A percentile compares a stretch with the other conserved stretches of the same genome.
Evolutionary conservation across 2,797 vertebrate genomes (phyloP).

Genomic region (Acanthiza pusilla): DNA sequence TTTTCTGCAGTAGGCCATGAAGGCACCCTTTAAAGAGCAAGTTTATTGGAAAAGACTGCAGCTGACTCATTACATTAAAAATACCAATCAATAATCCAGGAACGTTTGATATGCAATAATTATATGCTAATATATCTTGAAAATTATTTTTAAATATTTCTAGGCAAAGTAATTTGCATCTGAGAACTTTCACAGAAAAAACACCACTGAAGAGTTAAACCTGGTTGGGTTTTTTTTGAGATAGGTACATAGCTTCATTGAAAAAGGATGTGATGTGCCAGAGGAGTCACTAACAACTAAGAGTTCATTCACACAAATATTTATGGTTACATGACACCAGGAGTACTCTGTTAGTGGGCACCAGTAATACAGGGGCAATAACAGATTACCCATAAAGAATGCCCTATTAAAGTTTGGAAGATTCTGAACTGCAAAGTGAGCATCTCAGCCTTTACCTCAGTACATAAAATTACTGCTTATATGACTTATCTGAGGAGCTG

Average conservation of each 20-base stretch:
- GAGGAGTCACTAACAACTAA: not conserved
- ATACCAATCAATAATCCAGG: not conserved
- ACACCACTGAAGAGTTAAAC: conserved; percentile 31
- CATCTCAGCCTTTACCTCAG: not conserved
- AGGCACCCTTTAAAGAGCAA: conserved; percentile 53
- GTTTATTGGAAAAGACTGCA: conserved; percentile 58
- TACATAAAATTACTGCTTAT: not conserved
- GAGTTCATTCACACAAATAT: not conserved
- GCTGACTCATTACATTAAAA: conserved; percentile 54
- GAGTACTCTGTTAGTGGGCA: not conserved
- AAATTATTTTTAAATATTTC: not conserved
- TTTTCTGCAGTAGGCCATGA: conserved; percentile 48
- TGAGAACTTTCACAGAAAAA: not conserved
- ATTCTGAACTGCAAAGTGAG: not conserved
- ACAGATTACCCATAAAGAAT: not conserved
- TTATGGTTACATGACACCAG: not conserved
- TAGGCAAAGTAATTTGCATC: not conserved
- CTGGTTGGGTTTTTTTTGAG: not conserved
- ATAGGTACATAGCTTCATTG: not conserved
- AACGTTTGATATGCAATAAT: not conserved
- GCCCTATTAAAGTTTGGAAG: not conserved
- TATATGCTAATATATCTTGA: not conserved
- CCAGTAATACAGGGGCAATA: not conserved
- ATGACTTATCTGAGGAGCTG: not conserved
- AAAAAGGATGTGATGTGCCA: not conserved